phyloP scores from a whole-genome alignment of 1,140 invertebrate genomes.

The Leptestheria dahalacensis region DNA sequence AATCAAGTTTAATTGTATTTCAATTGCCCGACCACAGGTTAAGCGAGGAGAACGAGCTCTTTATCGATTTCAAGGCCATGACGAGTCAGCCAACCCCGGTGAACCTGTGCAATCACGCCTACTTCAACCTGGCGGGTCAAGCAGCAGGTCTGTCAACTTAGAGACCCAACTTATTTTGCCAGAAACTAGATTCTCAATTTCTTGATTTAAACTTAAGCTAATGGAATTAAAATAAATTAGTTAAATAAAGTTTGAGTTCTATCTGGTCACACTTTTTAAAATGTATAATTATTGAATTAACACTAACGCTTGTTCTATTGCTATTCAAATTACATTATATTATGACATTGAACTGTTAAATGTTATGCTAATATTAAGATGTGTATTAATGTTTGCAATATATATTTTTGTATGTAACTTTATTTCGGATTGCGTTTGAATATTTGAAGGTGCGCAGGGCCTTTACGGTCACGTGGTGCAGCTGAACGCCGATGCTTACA shows the following conservation, averaged over 20 bases:
- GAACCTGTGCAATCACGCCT: slow-evolving; percentile 83
- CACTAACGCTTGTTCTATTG: too few relatives aligned
- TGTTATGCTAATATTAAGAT: too few relatives aligned
- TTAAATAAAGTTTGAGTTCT: too few relatives aligned
- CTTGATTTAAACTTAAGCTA: too few relatives aligned
- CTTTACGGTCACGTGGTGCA: slow-evolving; percentile 54
- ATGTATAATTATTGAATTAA: too few relatives aligned
- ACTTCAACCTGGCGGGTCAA: slow-evolving; percentile 85
- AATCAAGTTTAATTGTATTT: too few relatives aligned
- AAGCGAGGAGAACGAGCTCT: slow-evolving; percentile 49
- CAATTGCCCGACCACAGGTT: slow-evolving; percentile 32
- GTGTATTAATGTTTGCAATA: background rate
- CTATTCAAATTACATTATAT: too few relatives aligned
- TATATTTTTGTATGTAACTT: background rate
- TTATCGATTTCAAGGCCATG: slow-evolving; percentile 52
- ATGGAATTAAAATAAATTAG: too few relatives aligned
- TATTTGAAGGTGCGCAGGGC: slow-evolving; percentile 33
- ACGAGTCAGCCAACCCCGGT: slow-evolving; percentile 64
- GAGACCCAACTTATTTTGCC: too few relatives aligned
- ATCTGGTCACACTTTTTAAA: too few relatives aligned
- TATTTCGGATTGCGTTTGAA: background rate
- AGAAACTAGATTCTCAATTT: too few relatives aligned
- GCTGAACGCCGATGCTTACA: slow-evolving; percentile 60
- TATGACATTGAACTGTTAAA: too few relatives aligned
- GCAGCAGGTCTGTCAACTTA: slow-evolving; percentile 28